Evolutionary conservation across 2,113 vertebrate genomes (phyloP), one percentile per base, ranked within the genome.

Genomic region (Elaphurus davidianus): DNA sequence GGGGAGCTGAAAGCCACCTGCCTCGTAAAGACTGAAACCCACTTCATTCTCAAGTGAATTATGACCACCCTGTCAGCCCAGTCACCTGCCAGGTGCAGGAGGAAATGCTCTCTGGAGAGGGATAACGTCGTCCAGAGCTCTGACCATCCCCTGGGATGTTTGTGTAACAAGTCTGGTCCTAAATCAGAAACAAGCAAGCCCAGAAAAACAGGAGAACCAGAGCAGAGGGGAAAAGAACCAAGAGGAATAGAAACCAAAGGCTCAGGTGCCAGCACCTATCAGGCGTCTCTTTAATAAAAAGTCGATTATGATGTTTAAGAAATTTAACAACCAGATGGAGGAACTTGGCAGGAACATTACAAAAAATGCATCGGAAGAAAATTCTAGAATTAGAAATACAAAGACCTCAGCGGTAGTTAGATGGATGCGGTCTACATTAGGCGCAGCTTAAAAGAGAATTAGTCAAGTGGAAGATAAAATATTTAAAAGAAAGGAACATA

Each of bases 231-330:
- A 9, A 40, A 36, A 67, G 5, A 33, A 9, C 7, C 9, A 12
- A 6, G 4, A 3, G 6, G 89, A 36, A 9, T 0, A 2, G 55
- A 81, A 14, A 2, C 3, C 13, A 25, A 5, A 3, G 21, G 30
- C 1, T 59, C 23, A 1, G 55, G 3, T 1, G 8, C 43, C 2
- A 43, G 54, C 19, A 7, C 0, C 1, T 3, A 50, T 14, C 74
- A 50, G 21, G 9, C 6, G 1, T 36, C 62, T 21, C 62, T 21
- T 36, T 21, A 28, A 1, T 11, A 10, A 19, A 74, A 86, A 5
- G 25, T 43, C 15, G 21, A n/a, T 14, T 6, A 13, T 3, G 40
- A 28, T 13, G 15, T 57, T 47, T 33, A 59, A 59, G 64, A 15
- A 36, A 9, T 13, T 7, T 59, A 83, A n/a, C 6, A 28, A 60